Conservation (phyloP, 2,113 vertebrate species). For the Microtus pennsylvanicus region DNA sequence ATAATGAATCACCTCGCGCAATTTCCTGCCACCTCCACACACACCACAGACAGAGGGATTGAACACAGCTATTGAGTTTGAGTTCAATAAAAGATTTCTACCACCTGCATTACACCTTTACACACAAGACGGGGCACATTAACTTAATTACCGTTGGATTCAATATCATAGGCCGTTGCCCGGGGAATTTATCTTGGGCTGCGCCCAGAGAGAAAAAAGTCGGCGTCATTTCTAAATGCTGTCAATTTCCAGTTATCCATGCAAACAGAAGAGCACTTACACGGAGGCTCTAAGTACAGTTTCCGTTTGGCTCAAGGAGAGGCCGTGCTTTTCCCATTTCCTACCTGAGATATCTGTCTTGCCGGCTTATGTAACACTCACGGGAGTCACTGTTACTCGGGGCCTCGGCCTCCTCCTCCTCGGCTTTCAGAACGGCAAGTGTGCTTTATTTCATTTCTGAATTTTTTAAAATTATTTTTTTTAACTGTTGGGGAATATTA, state of each 20-base stretch:
- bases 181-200: slow-evolving; percentile 70
- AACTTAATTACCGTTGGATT: slow-evolving; percentile 72
- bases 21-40: slow-evolving; percentile 58
- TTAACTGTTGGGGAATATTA: not conserved
- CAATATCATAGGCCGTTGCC: slow-evolving; percentile 74
- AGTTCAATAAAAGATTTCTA: slow-evolving; percentile 77
- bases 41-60: slow-evolving; percentile 61
- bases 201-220: slow-evolving; percentile 1
- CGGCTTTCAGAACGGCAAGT: not conserved
- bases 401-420: not conserved
- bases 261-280: slow-evolving; percentile 62
- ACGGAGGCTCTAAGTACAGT: slow-evolving; percentile 47
- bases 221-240: slow-evolving; percentile 72
- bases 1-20: slow-evolving; percentile 45
- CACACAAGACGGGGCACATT: slow-evolving; percentile 66
- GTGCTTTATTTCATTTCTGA: slow-evolving; percentile 30
- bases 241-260: slow-evolving; percentile 73
- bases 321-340: slow-evolving; percentile 46
- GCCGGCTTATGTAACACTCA: not conserved
- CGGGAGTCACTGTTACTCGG: not conserved
- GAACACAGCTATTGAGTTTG: slow-evolving; percentile 67
- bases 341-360: slow-evolving; percentile 56
- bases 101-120: slow-evolving; percentile 72
- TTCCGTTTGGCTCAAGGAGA: slow-evolving; percentile 47
- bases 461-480: slow-evolving; percentile 15